Evolutionary conservation across 2,797 vertebrate genomes (phyloP), one percentile per base, ranked within the genome.

Genomic region (Poeciliopsis infans): DNA sequence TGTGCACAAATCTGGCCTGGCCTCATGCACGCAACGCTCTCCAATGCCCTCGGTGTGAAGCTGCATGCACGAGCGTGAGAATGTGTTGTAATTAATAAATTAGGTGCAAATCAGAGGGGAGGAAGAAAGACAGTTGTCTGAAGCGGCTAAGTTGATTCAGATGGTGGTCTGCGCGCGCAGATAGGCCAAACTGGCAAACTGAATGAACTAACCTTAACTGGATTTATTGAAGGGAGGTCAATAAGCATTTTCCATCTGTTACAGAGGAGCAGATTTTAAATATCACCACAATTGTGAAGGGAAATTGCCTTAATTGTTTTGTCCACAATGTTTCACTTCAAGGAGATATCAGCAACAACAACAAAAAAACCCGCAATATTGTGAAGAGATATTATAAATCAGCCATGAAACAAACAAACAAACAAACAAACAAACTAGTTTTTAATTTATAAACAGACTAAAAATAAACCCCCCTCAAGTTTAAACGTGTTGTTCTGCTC

Each of bases 141-240:
- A 74, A 85, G 74, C 33, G n/a, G 74, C 72, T 43, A 72, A 80
- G 59, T 71, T 20, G 2, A 28, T 46, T 31, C 39, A 64, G 47
- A 73, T 79, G 31, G 79, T 66, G 20, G 74, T n/a, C 13, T n/a
- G 4, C 13, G n/a, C 68, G 71, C 31, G 55, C 41, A 61, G 46
- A 18, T 68, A 70, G 53, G 18, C 41, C 41, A 59, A 43, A 77
- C 72, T 81, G 74, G 80, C 45, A 43, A n/a, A 28, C 13, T 69
- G 23, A 83, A 86, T 80, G 82, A 80, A 88, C 68, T 39, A 49
- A 79, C 45, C 16, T 47, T 85, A 83, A 88, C 82, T 82, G 68
- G 83, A 92, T 92, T 87, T 88, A 90, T 86, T 85, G 76, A 84
- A 68, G 79, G 86, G 72, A 79, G 90, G 87, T 93, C 89, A 92